Base-by-base conservation (phyloP, 2,888 invertebrate species). In the Villa cingulata region DNA sequence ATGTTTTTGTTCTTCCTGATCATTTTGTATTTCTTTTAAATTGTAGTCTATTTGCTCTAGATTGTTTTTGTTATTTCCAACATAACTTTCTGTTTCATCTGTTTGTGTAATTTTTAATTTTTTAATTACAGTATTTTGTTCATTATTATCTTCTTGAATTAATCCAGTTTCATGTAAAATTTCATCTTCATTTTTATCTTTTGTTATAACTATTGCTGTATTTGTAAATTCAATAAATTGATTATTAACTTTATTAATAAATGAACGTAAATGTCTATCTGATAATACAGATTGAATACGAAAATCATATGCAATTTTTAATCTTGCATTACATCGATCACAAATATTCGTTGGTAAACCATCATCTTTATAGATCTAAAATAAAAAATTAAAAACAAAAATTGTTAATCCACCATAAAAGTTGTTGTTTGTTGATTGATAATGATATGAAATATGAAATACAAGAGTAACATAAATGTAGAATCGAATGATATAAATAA, bases 201-300 rank as follows among this genome's bases (percentile, higher is more conserved):
- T 12, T 2, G 3, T 32, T 12, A 12, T 32, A 12, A 3, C 36
- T 18, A 42, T 38, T 19, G 53, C 46, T 15, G 51, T 50, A 34
- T 52, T 57, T 1, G 61, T 52, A 1, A 63, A 61, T 50, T 61
- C 56, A 43, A 61, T 55, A 44, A 64, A 62, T 42, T 63, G 61
- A 19, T 51, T 54, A 29, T 54, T 60, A 3, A 62, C 58, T 53
- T 62, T 61, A 1, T 45, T 50, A 3, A 64, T 50, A 46, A 64
- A 63, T 15, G 50, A 52, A 32, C 57, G 57, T 39, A 64, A 45
- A 46, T 60, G 61, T n/a, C 52, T 55, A 48, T 63, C 59, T 1
- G 64, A 58, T 9, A 55, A 48, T 19, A 58, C 56, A 1, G 60
- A 58, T 14, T 57, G 51, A 34, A 58, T 57, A 20, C 60, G 56